Evolutionary conservation across 2,888 invertebrate genomes (phyloP), one percentile per base, ranked within the genome.

Genomic region (Eudemis profundana): DNA sequence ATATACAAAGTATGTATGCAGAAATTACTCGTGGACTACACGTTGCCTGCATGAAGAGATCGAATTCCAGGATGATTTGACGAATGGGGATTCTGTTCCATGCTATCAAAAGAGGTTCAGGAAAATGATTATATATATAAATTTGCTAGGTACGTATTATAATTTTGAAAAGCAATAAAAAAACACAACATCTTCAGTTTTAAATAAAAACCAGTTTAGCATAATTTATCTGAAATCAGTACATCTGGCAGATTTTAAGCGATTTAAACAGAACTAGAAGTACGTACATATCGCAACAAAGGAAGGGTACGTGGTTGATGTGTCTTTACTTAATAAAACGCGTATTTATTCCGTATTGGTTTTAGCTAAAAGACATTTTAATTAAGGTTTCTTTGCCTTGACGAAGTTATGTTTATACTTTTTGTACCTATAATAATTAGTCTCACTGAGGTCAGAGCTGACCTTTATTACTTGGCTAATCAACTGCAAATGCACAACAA

Each of bases 401-500:
- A 82, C 79, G 74, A 69, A 78, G 57, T 59, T 44, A 44, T 27
- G 42, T 56, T 44, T 44, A 17, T 74, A 78, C 78, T 84, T 89
- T 85, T 86, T 86, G 74, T 69, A 49, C 61, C 67, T 63, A 76
- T 74, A 72, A 73, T 85, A 82, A 87, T 87, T 87, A 86, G 71
- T 67, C 69, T 75, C 66, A 72, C 71, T 75, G 77, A 83, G 83
- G 78, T 76, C 79, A 73, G 53, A 29, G 62, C 67, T 73, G 83
- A 80, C 87, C 86, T 90, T 88, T 86, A 76, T 85, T 87, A 87
- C 86, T 78, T 90, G 88, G 70, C 75, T 89, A 85, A 83, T 86
- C 89, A 90, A 87, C 86, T 89, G 90, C 78, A 76, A 83, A 83
- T 73, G 76, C 76, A 76, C 73, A 38, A 50, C 38, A 42, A 54